Percentiles rank a stretch among this genome's conserved stretches.
Conservation (phyloP, 2,113 vertebrate genomes). For the Pavo muticus region DNA sequence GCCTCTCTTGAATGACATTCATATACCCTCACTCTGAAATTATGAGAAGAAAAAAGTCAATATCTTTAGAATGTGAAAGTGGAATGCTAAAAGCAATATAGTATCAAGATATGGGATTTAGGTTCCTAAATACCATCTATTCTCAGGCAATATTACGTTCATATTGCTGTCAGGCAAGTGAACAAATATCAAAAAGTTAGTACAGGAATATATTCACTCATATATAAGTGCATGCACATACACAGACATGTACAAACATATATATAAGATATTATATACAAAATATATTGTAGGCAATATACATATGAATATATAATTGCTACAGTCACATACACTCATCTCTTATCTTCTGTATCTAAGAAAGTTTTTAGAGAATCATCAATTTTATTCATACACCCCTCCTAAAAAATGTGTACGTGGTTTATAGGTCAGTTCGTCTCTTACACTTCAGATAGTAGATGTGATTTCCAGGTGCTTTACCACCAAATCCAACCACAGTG, state of each 20-base stretch:
- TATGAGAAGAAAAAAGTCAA: conserved; percentile 63
- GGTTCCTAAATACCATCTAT: not conserved
- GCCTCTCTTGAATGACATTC: conserved; percentile 32
- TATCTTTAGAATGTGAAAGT: conserved; percentile 60
- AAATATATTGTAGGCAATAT: not conserved
- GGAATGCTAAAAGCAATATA: conserved; percentile 40
- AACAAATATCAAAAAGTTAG: not conserved
- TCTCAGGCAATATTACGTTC: not conserved
- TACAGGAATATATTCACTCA: not conserved
- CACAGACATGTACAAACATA: too few species aligned
- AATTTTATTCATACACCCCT: not conserved
- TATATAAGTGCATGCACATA: not conserved
- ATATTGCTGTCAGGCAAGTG: not conserved
- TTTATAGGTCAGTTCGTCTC: not conserved
- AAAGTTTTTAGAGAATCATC: not conserved
- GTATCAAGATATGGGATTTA: not conserved
- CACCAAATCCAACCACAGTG: not conserved
- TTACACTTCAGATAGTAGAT: not conserved
- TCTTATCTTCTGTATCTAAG: not conserved
- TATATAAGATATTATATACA: not conserved
- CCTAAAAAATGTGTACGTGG: not conserved
- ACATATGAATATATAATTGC: too few species aligned
- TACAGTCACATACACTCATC: not conserved
- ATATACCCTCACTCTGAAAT: conserved; percentile 46
- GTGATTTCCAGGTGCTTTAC: not conserved